Conservation (phyloP, 1,140 invertebrate species). For the Trachymyrmex cornetzi region DNA sequence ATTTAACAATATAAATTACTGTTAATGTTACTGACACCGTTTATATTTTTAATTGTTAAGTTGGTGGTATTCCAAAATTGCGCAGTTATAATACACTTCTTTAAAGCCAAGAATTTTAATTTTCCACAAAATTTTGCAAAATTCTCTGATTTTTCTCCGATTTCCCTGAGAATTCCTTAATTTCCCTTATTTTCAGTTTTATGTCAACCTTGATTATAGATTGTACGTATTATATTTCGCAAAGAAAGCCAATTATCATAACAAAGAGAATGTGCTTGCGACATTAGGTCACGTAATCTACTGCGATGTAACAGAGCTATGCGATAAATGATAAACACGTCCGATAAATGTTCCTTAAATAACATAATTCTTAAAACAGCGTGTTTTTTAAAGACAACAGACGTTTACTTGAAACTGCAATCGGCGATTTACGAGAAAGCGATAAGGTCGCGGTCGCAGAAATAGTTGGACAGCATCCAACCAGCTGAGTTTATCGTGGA, state of each 20-base stretch:
- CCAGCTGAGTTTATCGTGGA: constrained; percentile 33
- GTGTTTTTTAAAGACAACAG: not conserved
- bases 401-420: not conserved
- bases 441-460: constrained; percentile 28
- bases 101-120: too few relatives aligned
- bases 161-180: too few relatives aligned
- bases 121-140: too few relatives aligned
- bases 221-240: not conserved
- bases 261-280: not conserved
- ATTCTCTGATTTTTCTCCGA: too few relatives aligned
- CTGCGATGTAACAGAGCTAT: constrained; percentile 1
- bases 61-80: too few relatives aligned
- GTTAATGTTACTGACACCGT: too few relatives aligned
- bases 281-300: constrained; percentile 6
- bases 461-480: constrained; percentile 44
- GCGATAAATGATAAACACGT: not conserved
- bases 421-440: constrained; percentile 25
- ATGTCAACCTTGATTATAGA: not conserved
- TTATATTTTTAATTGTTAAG: too few relatives aligned
- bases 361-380: not conserved
- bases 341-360: not conserved
- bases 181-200: too few relatives aligned
- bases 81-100: too few relatives aligned
- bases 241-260: not conserved
- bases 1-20: too few relatives aligned